These are phyloP conservation scores for Trachurus trachurus DNA, from an alignment of 2,797 vertebrate species.

Conservation along the genomic window DNA sequence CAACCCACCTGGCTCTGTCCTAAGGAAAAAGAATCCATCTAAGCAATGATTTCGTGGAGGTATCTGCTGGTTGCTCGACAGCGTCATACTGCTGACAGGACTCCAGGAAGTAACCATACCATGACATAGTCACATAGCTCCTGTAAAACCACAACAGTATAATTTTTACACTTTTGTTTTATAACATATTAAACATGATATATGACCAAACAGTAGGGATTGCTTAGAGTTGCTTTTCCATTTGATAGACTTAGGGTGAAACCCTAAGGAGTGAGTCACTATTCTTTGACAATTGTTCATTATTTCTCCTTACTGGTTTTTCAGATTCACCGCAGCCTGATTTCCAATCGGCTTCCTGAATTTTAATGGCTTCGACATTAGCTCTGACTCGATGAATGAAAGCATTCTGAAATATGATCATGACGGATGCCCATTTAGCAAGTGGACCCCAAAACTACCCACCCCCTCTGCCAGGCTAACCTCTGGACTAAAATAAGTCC, in stretches of 20 bases:
- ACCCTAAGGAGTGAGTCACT: background rate
- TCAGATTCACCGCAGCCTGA: slow-evolving; percentile 39
- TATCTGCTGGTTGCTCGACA: background rate
- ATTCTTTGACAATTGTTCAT: slow-evolving; percentile 13
- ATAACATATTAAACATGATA: background rate
- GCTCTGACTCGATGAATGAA: slow-evolving; percentile 49
- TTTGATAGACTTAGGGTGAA: slow-evolving; percentile 8
- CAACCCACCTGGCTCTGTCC: background rate
- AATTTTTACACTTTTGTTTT: background rate
- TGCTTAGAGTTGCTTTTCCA: background rate
- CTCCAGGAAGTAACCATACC: background rate
- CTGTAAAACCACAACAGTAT: background rate
- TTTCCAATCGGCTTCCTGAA: slow-evolving; percentile 64
- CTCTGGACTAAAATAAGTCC: slow-evolving; percentile 82
- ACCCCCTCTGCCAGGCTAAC: slow-evolving; percentile 58
- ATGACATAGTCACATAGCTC: background rate
- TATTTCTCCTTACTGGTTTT: slow-evolving; percentile 3
- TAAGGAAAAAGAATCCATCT: slow-evolving; percentile 6
- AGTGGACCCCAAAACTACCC: slow-evolving; percentile 49
- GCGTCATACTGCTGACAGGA: background rate
- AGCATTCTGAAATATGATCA: slow-evolving; percentile 70
- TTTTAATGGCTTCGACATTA: slow-evolving; percentile 37
- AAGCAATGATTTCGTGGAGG: background rate
- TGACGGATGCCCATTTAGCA: slow-evolving; percentile 71
- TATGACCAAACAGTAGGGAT: background rate